Evolutionary conservation across 2,797 vertebrate species (phyloP), one percentile per base, ranked within the genome.

Genomic region (Microctenopoma lineatum): DNA sequence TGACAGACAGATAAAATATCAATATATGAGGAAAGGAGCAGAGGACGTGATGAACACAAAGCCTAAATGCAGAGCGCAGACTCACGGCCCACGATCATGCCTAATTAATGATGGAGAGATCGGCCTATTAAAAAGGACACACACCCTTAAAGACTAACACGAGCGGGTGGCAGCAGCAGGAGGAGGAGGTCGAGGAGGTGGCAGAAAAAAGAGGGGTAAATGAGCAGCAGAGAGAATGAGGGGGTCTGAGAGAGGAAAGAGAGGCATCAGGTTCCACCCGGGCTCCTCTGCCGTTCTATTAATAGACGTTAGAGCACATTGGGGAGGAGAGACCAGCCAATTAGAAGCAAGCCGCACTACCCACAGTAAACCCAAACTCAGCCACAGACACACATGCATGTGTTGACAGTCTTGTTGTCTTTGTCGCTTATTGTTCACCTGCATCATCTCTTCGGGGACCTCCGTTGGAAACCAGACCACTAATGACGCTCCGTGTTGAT

Each of bases 21-120:
- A 15, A 73, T 48, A 29, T 21, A 26, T 42, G 48, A 62, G 70
- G 21, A 27, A 38, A 1, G 27, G 52, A 15, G 13, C 2, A n/a
- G 25, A 42, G 42, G 59, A 32, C 44, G 54, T 70, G 73, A 36
- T 18, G n/a, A 39, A 26, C 5, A 32, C 10, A 1, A 1, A 14
- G n/a, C 39, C 41, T 25, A 21, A 67, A 68, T 55, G 75, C 51
- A 41, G 59, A 81, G 45, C 27, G 0, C 27, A 71, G 68, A 67
- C 79, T 47, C 65, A 60, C 15, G 67, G 66, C 51, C 74, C 53
- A 62, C 64, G 56, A 86, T 80, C 59, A 73, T 84, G 70, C 66
- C 86, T 80, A 84, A 87, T 83, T 88, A 85, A 87, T 82, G 73
- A 81, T 57, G 56, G 39, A 64, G 66, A 75, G 63, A 84, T 73